These are phyloP conservation scores for Dryoscopus gambensis DNA, from an alignment of 2,113 vertebrate species.

Conservation along the genomic window DNA sequence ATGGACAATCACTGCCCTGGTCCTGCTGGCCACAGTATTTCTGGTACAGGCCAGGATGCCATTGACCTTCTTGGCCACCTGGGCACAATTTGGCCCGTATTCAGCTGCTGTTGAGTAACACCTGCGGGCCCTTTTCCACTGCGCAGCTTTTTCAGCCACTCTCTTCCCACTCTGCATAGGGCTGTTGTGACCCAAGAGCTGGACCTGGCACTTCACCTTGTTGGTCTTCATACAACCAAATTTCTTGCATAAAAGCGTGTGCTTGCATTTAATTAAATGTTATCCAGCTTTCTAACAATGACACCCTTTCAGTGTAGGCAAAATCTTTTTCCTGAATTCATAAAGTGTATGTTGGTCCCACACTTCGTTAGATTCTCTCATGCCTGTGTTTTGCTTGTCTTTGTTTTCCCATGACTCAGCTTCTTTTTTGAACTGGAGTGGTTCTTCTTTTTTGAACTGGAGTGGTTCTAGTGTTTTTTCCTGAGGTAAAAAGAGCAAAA, in stretches of 20 bases:
- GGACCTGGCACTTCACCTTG: not conserved
- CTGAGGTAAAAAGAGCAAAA: not conserved
- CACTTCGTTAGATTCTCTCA: not conserved
- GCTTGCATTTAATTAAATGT: not conserved
- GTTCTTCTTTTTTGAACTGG: not conserved
- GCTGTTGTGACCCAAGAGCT: not conserved
- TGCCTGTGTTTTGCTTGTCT: not conserved
- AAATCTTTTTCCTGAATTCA: not conserved
- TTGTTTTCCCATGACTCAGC: not conserved
- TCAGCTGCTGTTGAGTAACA: not conserved
- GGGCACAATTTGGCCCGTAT: not conserved
- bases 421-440: not conserved
- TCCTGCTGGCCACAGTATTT: not conserved
- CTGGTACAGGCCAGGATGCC: not conserved
- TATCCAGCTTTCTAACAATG: not conserved
- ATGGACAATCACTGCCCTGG: accelerated
- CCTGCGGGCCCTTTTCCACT: not conserved
- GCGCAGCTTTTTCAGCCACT: not conserved
- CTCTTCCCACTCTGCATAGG: not conserved
- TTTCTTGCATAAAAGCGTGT: not conserved
- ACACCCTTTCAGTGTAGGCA: not conserved
- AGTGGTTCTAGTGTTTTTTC: not conserved
- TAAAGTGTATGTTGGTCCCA: not conserved
- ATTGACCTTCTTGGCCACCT: not conserved
- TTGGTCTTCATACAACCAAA: not conserved